Conservation (phyloP, 2,113 vertebrate genomes). For the Otis tarda region DNA sequence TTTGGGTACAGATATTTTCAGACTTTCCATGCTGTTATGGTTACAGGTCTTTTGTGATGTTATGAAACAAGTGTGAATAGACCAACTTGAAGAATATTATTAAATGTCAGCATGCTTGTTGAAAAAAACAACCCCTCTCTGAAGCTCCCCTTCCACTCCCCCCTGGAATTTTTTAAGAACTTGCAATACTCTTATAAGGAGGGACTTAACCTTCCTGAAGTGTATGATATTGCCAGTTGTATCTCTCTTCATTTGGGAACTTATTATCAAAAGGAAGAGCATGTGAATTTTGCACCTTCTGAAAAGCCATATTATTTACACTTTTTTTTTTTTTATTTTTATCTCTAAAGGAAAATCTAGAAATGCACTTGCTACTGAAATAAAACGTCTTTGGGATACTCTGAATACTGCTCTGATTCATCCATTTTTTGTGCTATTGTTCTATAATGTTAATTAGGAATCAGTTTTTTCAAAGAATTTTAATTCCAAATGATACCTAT, state of each 20-base stretch:
- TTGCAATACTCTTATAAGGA: background rate
- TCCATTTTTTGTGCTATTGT: background rate
- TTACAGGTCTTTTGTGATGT: background rate
- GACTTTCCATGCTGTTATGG: background rate
- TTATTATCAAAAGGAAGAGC: background rate
- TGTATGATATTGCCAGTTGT: background rate
- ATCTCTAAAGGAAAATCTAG: background rate
- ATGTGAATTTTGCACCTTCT: background rate
- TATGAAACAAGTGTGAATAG: background rate
- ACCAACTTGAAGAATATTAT: background rate
- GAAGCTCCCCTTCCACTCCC: background rate
- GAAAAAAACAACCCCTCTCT: background rate
- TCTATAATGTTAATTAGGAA: background rate
- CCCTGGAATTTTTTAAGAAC: background rate
- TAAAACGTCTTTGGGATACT: background rate
- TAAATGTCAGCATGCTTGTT: background rate
- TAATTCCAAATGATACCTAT: background rate
- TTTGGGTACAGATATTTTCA: background rate
- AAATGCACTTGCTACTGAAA: background rate
- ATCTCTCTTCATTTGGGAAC: background rate
- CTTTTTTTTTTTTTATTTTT: no score
- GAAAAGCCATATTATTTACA: background rate
- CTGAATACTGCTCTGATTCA: background rate
- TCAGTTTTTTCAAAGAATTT: background rate
- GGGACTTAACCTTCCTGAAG: background rate